phyloP scores from a whole-genome alignment of 2,113 vertebrate species.

The Gnathonemus echidnorhynchus region DNA sequence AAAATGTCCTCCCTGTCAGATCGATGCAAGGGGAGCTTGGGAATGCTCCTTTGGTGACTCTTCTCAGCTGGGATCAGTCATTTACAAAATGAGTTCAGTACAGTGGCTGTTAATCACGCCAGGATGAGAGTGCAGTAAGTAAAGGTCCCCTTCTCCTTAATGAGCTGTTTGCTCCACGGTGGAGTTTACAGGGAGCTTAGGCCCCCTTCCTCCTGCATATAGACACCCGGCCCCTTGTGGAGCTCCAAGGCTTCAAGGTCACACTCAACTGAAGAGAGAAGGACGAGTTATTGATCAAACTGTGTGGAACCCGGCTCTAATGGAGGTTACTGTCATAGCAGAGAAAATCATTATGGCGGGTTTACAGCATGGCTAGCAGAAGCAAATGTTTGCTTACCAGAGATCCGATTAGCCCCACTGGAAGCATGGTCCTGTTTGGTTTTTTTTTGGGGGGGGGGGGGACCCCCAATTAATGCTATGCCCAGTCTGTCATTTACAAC shows the following conservation, averaged over 20 bases:
- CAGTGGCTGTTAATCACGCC: constrained; percentile 49
- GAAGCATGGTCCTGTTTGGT: constrained; percentile 41
- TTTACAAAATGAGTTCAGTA: constrained; percentile 43
- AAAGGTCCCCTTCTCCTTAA: constrained; percentile 57
- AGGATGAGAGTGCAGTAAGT: constrained; percentile 53
- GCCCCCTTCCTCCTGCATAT: not conserved
- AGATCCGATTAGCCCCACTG: constrained; percentile 58
- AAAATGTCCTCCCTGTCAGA: not conserved
- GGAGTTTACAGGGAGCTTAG: not conserved
- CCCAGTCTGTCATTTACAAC: constrained; percentile 24
- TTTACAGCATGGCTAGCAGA: constrained; percentile 48
- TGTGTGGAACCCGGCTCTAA: constrained; percentile 54
- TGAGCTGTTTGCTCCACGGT: constrained; percentile 32
- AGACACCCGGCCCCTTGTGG: constrained; percentile 32
- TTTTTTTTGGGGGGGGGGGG: constrained; percentile 11
- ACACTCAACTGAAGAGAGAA: constrained; percentile 62
- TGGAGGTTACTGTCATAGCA: constrained; percentile 32
- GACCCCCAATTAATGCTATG: constrained; percentile 62
- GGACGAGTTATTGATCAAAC: constrained; percentile 70
- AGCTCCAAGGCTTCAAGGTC: constrained; percentile 72
- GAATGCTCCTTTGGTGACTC: not conserved
- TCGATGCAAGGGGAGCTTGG: not conserved
- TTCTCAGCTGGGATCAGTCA: not conserved
- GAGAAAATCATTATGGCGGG: constrained; percentile 11
- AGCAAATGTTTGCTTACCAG: constrained; percentile 67